phyloP scores from a whole-genome alignment of 53 echinoderm and acorn worm genomes.

The Holothuria leucospilota region DNA sequence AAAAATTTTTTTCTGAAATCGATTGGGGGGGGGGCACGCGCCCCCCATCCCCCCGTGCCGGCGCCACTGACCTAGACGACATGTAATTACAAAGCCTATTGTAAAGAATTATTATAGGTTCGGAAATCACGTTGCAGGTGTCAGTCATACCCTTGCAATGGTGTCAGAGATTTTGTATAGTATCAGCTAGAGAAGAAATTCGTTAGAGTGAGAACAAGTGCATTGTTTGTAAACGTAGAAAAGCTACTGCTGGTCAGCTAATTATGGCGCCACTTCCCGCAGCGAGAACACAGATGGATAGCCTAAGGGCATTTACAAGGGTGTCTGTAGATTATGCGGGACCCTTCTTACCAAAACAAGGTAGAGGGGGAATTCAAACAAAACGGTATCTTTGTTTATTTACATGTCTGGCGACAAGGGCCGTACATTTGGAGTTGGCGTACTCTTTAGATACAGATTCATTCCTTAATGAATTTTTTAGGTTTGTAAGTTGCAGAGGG shows the following conservation, averaged over 20 bases:
- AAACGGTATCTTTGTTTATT: too few species aligned
- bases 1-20: too few species aligned
- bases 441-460: too few species aligned
- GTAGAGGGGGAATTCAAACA: not conserved
- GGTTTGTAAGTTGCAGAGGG: slow-evolving; percentile 33
- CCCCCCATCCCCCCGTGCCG: too few species aligned
- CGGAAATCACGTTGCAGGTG: too few species aligned
- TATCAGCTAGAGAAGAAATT: not conserved
- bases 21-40: too few species aligned
- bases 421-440: slow-evolving; percentile 24
- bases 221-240: not conserved
- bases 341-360: slow-evolving; percentile 5
- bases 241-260: not conserved
- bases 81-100: too few species aligned
- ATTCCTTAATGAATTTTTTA: slow-evolving; percentile 16
- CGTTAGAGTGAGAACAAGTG: not conserved
- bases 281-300: not conserved
- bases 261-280: slow-evolving; percentile 21
- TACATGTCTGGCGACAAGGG: slow-evolving; percentile 23
- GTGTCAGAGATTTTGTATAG: not conserved
- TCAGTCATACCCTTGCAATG: too few species aligned
- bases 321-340: slow-evolving; percentile 19
- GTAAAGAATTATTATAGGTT: too few species aligned
- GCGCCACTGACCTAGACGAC: too few species aligned
- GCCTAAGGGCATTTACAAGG: not conserved